Conservation (phyloP, 2,888 invertebrate species). For the Cerceris rybyensis region DNA sequence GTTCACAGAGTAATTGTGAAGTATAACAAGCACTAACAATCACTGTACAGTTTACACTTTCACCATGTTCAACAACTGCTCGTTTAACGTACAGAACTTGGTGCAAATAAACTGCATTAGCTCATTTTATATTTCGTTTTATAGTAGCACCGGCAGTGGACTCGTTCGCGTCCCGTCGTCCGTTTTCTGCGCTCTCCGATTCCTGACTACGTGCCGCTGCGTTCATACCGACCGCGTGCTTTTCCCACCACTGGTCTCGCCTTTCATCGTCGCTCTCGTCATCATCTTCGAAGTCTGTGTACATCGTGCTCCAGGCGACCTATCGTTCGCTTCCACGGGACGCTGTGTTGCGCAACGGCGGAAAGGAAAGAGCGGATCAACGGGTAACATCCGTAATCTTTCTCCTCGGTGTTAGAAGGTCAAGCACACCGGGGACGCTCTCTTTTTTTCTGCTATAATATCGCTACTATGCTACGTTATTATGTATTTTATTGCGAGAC, state of each 20-base stretch:
- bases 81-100: too few species aligned
- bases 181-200: too few species aligned
- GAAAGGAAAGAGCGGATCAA: constrained; percentile 32
- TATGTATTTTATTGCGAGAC: neutral
- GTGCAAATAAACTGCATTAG: too few species aligned
- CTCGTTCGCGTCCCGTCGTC: too few species aligned
- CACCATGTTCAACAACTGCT: too few species aligned
- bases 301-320: constrained; percentile 19
- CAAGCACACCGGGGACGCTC: neutral
- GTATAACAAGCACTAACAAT: too few species aligned
- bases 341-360: constrained; percentile 42
- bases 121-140: too few species aligned
- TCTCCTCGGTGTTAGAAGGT: constrained; percentile 21
- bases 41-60: too few species aligned
- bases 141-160: too few species aligned
- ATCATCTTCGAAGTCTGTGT: constrained; percentile 1
- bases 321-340: constrained; percentile 12
- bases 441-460: neutral
- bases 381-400: constrained; percentile 23
- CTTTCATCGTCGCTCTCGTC: constrained; percentile 24
- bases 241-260: constrained; percentile 58
- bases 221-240: constrained; percentile 65
- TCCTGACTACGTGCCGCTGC: constrained; percentile 50
- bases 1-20: too few species aligned
- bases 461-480: neutral